phyloP scores from a whole-genome alignment of 2,888 invertebrate species.

The Drosophila fungiperda region DNA sequence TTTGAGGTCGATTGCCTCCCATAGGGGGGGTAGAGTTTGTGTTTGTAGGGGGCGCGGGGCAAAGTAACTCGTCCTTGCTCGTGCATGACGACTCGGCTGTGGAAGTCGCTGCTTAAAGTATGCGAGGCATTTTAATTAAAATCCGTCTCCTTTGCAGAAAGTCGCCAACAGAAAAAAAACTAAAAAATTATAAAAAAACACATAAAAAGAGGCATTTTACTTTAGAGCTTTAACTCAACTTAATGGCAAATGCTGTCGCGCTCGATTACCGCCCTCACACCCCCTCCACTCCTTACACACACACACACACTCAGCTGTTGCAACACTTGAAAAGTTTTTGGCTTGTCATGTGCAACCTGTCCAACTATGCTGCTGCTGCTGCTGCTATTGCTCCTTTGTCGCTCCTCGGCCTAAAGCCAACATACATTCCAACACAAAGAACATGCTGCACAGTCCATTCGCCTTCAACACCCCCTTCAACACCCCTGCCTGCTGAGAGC shows the following conservation, averaged over 20 bases:
- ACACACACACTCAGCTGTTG: conserved; percentile 13
- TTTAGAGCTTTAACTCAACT: conserved; percentile 67
- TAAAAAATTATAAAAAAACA: background rate
- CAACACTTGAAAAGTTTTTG: conserved; percentile 71
- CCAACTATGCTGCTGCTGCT: conserved; percentile 53
- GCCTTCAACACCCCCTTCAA: background rate
- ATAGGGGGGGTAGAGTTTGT: background rate
- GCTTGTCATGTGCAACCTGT: conserved; percentile 77
- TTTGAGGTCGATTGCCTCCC: conserved; percentile 50
- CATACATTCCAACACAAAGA: conserved; percentile 75
- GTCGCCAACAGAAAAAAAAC: conserved; percentile 5
- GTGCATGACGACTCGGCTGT: conserved; percentile 15
- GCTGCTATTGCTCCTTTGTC: conserved; percentile 26
- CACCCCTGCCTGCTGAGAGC: conserved; percentile 34
- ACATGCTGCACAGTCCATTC: conserved; percentile 53
- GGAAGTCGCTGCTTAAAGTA: conserved; percentile 60
- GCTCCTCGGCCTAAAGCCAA: conserved; percentile 69
- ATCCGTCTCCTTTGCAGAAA: conserved; percentile 37
- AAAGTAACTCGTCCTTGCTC: background rate
- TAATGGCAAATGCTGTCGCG: conserved; percentile 74
- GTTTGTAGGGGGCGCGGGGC: background rate
- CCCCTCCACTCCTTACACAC: background rate
- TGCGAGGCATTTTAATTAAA: conserved; percentile 75
- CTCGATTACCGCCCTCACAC: conserved; percentile 63
- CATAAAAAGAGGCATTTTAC: conserved; percentile 26